Percentiles rank a stretch among this genome's conserved stretches.
phyloP scores from a whole-genome alignment of 2,888 invertebrate species.

The Trachelus tabidus region DNA sequence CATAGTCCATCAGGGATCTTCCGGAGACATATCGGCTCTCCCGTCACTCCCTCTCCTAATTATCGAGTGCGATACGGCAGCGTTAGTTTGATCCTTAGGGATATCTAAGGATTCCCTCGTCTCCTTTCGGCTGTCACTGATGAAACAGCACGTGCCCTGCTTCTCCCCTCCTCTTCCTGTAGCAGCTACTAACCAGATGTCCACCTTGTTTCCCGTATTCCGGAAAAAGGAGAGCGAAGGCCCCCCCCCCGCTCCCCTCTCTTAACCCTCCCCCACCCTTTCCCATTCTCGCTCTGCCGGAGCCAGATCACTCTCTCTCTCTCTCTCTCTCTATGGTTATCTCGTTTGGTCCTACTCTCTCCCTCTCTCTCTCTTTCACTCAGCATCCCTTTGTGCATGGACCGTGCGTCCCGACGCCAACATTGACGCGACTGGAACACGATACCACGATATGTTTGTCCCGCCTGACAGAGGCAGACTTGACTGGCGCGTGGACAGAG shows the following conservation, averaged over 20 bases:
- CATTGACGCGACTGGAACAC: conserved; percentile 24
- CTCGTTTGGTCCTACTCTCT: not conserved
- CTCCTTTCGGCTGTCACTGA: not conserved
- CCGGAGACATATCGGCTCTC: not conserved
- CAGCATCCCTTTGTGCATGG: conserved; percentile 11
- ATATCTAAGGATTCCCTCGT: not conserved
- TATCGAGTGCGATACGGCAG: not conserved
- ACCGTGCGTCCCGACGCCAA: not conserved
- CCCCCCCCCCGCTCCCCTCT: too few species aligned
- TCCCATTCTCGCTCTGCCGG: not conserved
- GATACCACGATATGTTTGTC: conserved; percentile 34
- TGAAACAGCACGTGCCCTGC: not conserved
- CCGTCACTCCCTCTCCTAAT: not conserved
- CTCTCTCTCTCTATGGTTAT: not conserved
- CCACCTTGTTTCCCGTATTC: not conserved
- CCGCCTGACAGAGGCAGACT: conserved; percentile 33
- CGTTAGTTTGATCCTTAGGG: not conserved
- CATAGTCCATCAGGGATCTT: not conserved
- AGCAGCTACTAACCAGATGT: not conserved
- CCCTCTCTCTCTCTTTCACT: conserved; percentile 5
- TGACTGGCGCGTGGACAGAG: conserved; percentile 28
- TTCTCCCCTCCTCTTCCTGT: not conserved
- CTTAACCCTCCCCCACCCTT: too few species aligned
- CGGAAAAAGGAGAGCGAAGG: not conserved
- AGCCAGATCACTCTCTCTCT: not conserved